These are phyloP conservation scores for Nipponacmea schrenckii DNA, from an alignment of 2,888 invertebrate genomes.

Conservation along the genomic window DNA sequence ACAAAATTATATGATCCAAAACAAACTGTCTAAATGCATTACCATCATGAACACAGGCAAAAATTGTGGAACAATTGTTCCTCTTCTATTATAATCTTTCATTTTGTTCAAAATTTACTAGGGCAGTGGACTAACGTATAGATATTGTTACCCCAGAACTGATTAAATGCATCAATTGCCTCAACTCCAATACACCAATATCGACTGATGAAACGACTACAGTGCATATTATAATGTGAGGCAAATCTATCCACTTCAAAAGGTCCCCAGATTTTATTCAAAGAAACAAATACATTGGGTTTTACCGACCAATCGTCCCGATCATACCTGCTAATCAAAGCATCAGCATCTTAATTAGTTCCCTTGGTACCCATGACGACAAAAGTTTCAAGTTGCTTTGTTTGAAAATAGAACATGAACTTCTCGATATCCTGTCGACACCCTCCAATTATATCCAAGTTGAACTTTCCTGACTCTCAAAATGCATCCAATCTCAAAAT, in stretches of 20 bases:
- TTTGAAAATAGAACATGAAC: neutral
- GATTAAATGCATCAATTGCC: neutral
- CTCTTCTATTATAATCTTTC: neutral
- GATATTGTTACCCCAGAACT: neutral
- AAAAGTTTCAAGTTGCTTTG: neutral
- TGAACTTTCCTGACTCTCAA: slow-evolving; percentile 2
- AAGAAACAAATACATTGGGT: neutral
- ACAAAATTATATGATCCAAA: neutral
- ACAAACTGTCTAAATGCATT: neutral
- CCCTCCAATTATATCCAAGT: slow-evolving; percentile 19
- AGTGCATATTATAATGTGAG: slow-evolving; percentile 18
- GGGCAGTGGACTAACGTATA: neutral
- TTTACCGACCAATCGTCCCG: slow-evolving; percentile 18
- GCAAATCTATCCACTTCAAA: slow-evolving; percentile 20
- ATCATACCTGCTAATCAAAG: slow-evolving; percentile 15
- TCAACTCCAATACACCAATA: slow-evolving; percentile 10
- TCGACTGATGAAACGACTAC: slow-evolving; percentile 15
- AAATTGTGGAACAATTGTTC: neutral
- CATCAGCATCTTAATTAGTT: slow-evolving; percentile 15
- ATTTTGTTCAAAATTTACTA: neutral
- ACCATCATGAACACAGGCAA: neutral
- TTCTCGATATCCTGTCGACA: neutral
- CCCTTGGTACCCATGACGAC: slow-evolving; percentile 21
- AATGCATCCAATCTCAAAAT: neutral
- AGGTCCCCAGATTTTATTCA: slow-evolving; percentile 17